Evolutionary conservation across 2,113 vertebrate genomes (phyloP), one percentile per base, ranked within the genome.

Genomic region (Macaca mulatta): DNA sequence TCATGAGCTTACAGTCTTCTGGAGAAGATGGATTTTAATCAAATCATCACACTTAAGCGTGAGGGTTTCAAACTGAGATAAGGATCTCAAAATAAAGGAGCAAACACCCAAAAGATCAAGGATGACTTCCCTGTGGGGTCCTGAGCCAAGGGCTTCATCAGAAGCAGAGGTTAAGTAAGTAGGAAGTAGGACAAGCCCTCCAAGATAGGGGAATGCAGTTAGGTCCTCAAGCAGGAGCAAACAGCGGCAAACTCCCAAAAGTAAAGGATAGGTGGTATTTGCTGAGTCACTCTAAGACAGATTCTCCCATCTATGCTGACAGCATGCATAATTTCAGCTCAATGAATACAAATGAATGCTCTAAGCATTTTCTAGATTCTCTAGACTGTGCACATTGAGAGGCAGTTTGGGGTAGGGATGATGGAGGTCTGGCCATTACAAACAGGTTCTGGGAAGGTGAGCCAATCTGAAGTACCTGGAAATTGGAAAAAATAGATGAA

Each of bases 181-280:
- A 78, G 22, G 45, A 25, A 32, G 18, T 5, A n/a, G 27, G 30
- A 27, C 18, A 18, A 35, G 11, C 1, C 16, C 27, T 64, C 30
- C 1, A 25, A 27, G 23, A n/a, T 48, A 14, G 12, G 20, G 7
- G 9, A 67, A 5, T 7, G 55, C 6, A 20, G 1, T 18, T 6
- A 50, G 3, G 52, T 6, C 35, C 6, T 27, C 30, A 0, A 14
- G 5, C 12, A 83, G n/a, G 25, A 50, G 3, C 13, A 10, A 92
- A 40, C 1, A 55, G 50, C 43, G 40, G 10, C 7, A 59, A 83
- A 50, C 14, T 43, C 1, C 48, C 25, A 23, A 48, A 45, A 13
- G 17, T 23, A 69, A 89, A 87, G 64, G 5, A 64, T n/a, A 75
- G 5, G 70, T 25, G 43, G 64, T 6, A 43, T 55, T 14, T 52